Evolutionary conservation across 1,140 invertebrate species (phyloP), one percentile per base, ranked within the genome.

Genomic region (Euwallacea similis): DNA sequence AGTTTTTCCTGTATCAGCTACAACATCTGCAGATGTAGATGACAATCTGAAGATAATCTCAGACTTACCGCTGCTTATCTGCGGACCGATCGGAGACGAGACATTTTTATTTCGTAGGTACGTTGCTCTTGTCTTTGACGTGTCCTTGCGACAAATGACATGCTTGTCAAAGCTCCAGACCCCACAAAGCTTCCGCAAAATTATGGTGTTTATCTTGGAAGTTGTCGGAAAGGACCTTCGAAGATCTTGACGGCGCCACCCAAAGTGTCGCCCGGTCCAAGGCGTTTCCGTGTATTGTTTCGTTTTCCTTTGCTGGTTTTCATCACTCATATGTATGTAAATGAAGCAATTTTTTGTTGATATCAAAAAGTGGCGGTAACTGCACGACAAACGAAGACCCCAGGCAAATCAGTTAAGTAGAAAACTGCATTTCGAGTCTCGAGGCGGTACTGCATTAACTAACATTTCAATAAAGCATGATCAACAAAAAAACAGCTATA

Each of bases 381-480:
- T 11, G 9, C 46, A 50, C 9, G 46, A 50, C 46, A 50, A 50
- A 50, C 13, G 46, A 6, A n/a, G n/a, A 66, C 64, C 64, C 21
- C n/a, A 66, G 64, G 64, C 64, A 66, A 56, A 66, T 66, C 64
- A 66, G 64, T 66, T 66, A 66, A 53, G 64, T 54, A 66, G 64
- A 58, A 66, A 66, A 64, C 44, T 33, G 7, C 62, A 16, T 16
- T 54, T 66, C 21, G 63, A 50, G 46, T 15, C 64, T 66, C 21
- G 63, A 50, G 46, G 46, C 42, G 50, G 47, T 55, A 13, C 63
- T 56, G 54, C 64, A 66, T 66, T 66, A 66, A 66, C 64, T 66
- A 66, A 66, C 64, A 66, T 66, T 66, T 66, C 64, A 66, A 66
- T 66, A 66, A 66, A 66, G 41, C 64, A 66, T 66, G 64, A 43